These are phyloP conservation scores for Gymnobelideus leadbeateri DNA, from an alignment of 2,113 vertebrate species.

Conservation along the genomic window DNA sequence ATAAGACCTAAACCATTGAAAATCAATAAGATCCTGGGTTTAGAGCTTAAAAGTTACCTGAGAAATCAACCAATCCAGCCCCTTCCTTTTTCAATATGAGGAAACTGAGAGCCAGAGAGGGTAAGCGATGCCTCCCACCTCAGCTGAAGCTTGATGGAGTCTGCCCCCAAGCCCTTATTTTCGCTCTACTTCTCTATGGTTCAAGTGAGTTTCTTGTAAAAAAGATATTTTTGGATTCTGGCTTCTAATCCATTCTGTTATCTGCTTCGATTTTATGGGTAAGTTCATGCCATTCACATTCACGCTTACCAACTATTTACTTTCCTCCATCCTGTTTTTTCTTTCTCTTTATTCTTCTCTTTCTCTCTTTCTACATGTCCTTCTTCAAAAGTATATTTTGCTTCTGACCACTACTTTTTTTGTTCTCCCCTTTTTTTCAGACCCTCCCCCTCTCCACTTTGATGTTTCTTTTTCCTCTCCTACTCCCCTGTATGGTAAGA, in stretches of 20 bases:
- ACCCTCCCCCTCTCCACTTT: too few species aligned
- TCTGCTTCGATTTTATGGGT: not conserved
- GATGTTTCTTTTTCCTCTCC: not conserved
- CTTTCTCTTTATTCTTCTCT: not conserved
- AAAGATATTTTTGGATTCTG: not conserved
- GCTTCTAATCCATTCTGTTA: not conserved
- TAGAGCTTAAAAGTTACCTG: not conserved
- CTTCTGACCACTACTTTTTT: not conserved
- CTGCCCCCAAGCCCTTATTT: not conserved
- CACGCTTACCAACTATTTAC: not conserved
- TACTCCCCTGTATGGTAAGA: not conserved
- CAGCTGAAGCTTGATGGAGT: not conserved
- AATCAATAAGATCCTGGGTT: not conserved
- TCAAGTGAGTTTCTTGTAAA: not conserved
- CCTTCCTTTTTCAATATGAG: not conserved
- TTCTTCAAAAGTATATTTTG: not conserved
- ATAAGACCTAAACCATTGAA: too few species aligned
- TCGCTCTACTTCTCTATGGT: not conserved
- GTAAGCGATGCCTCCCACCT: not conserved
- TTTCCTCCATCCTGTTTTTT: not conserved
- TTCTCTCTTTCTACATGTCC: not conserved
- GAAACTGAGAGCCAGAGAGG: not conserved
- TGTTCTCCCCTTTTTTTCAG: not conserved
- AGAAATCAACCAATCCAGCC: not conserved
- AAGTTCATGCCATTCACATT: not conserved